Base-by-base conservation (phyloP, 2,113 vertebrate genomes). In the Madoqua kirkii region DNA sequence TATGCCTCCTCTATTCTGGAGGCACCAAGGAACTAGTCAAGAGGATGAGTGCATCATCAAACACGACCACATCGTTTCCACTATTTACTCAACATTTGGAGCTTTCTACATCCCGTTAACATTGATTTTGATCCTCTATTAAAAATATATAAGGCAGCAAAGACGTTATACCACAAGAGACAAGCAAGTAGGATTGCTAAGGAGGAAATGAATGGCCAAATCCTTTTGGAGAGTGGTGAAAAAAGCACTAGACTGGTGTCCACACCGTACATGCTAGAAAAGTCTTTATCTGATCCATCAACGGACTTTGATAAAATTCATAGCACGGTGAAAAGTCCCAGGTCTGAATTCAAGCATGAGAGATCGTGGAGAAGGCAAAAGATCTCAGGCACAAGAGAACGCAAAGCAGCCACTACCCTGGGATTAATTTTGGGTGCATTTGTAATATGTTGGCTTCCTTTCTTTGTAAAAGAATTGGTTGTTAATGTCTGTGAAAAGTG, bases 71-170 rank as follows among this genome's bases (percentile, higher is more conserved):
- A 99, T 99, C 27, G 98, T 99, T 90, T 99, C 98, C 96, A 99
- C 99, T 36, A 99, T 99, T 98, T 99, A 99, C 96, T 99, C 99
- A 57, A 99, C 99, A 0, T 99, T 99, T 55, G 99, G 99, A 54
- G 99, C 99, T 11, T 99, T 99, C 98, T 99, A 99, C 97, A 99
- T 99, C 95, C 99, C 99, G 0, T 98, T 99, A 45, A 98, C 99
- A 92, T 98, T 99, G 97, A 99, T 99, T 97, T 98, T 99, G 97
- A 99, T 99, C 97, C 99, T 99, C 96, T 99, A 99, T 97, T 99
- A 99, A 99, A 99, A 98, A 99, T 99, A 98, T 99, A 99, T 98
- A 99, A 99, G 83, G 99, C 99, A 2, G 99, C 99, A 97, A 99
- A 99, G 98, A 99, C 99, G 7, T 99, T 99, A 67, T 99, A 99